Base-by-base conservation (phyloP, 2,888 invertebrate genomes). In the Dusona sp. region DNA sequence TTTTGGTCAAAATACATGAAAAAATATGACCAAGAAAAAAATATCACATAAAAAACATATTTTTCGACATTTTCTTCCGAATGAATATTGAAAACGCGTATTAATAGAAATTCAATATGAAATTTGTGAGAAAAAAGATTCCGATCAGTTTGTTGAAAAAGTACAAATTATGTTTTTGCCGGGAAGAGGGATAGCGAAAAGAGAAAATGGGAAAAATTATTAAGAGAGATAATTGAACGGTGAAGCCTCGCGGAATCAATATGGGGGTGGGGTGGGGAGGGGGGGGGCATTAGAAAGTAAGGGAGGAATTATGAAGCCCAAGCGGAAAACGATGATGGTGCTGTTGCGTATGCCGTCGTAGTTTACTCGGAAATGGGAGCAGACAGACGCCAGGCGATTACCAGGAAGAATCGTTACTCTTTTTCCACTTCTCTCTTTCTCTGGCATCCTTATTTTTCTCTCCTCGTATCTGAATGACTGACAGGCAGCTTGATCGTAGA, bases 151-250 rank as follows among this genome's bases (percentile, higher is more conserved):
- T 13, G 6, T 45, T 25, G 42, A 7, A 0, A 42, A 22, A 42
- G 13, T 42, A 42, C 13, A 2, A 42, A 42, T 3, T 42, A 13
- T 42, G 2, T 42, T 42, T 2, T 42, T 11, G n/a, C 11, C 75
- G 81, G 74, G 54, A 77, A 54, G 65, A 77, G 82, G 78, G 74
- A 80, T 54, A 77, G 80, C 42, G 81, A 77, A 25, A 61, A 48
- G 68, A 74, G 77, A 29, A 54, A 77, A 38, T 22, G 29, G 75
- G 51, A 81, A 86, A 85, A 77, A n/a, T 73, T n/a, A 45, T 88
- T 77, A 89, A 85, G 79, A 78, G 87, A 65, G 87, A 89, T 90
- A 74, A 85, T 78, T 81, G 80, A 81, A n/a, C 51, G 80, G 36
- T 57, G 57, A 19, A 45, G 78, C 33, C 67, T 81, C 48, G 54